Conservation (phyloP, 2,797 vertebrate genomes). For the Okamejei kenojei region DNA sequence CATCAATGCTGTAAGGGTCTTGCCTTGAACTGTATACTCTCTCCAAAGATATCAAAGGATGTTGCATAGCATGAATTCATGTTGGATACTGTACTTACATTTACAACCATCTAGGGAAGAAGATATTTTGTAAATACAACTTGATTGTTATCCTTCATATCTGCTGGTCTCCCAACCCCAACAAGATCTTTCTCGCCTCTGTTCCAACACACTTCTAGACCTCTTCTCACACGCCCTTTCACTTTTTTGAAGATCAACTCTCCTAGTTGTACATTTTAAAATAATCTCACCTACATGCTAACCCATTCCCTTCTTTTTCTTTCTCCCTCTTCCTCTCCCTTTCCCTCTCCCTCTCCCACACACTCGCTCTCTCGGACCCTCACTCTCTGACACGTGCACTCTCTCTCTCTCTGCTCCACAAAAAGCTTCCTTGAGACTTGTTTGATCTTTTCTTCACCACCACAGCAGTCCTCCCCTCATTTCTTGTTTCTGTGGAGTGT, state of each 20-base stretch:
- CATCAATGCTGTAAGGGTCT: too few relatives aligned
- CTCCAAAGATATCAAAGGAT: neutral
- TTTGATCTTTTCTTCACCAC: neutral
- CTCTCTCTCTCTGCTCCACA: neutral
- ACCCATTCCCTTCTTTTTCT: neutral
- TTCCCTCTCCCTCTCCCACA: too few relatives aligned
- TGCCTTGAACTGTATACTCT: neutral
- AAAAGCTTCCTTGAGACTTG: neutral
- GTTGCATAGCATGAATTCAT: neutral
- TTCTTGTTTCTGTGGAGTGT: neutral
- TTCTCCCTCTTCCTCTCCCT: neutral
- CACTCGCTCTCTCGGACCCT: neutral
- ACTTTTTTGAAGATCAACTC: neutral
- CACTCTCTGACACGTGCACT: too few relatives aligned
- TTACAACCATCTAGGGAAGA: neutral
- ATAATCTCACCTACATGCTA: neutral
- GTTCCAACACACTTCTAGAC: neutral
- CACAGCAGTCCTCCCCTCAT: neutral
- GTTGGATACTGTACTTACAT: neutral
- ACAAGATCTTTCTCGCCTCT: neutral
- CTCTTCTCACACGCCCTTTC: neutral
- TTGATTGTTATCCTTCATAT: neutral
- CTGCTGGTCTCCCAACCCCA: neutral
- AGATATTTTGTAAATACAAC: neutral
- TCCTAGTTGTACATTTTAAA: neutral